Percentiles rank a stretch among this genome's conserved stretches.
Evolutionary conservation across 1,140 invertebrate genomes (phyloP).

Genomic region (Ptiloglossa arizonensis): DNA sequence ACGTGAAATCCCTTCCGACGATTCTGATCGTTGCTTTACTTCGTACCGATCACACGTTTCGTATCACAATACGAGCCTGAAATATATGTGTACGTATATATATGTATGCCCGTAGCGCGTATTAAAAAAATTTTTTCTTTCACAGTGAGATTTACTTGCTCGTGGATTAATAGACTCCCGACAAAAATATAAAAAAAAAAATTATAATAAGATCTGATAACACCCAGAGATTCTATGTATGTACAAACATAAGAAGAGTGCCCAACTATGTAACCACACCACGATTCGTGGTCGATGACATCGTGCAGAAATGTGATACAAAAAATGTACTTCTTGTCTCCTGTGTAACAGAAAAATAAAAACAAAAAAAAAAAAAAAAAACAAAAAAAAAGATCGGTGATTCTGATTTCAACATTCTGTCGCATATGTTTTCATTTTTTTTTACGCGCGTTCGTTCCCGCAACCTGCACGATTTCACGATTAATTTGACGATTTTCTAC

Average conservation of each 20-base stretch:
- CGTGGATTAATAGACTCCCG: conserved; percentile 15
- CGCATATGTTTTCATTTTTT: not conserved
- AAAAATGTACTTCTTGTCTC: too few species aligned
- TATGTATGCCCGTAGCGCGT: not conserved
- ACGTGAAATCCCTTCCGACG: not conserved
- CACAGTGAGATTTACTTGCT: conserved; percentile 2
- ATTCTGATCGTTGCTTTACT: not conserved
- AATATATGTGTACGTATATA: too few species aligned
- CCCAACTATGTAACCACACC: conserved; percentile 64
- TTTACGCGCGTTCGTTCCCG: conserved; percentile 6
- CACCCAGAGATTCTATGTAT: conserved; percentile 62
- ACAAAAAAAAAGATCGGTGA: too few species aligned
- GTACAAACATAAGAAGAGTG: conserved; percentile 65
- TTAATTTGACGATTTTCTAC: conserved; percentile 54
- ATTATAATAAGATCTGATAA: conserved; percentile 34
- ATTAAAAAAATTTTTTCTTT: not conserved
- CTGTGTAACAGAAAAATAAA: too few species aligned
- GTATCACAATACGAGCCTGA: not conserved
- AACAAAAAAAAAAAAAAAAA: too few species aligned
- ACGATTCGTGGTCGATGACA: conserved; percentile 59
- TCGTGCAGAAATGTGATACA: conserved; percentile 51
- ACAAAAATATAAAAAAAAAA: conserved; percentile 21
- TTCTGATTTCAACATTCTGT: not conserved
- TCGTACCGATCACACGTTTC: not conserved
- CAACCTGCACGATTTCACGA: conserved; percentile 64